Evolutionary conservation across 1,140 invertebrate species (phyloP).

Genomic region (Neodiprion lecontei): DNA sequence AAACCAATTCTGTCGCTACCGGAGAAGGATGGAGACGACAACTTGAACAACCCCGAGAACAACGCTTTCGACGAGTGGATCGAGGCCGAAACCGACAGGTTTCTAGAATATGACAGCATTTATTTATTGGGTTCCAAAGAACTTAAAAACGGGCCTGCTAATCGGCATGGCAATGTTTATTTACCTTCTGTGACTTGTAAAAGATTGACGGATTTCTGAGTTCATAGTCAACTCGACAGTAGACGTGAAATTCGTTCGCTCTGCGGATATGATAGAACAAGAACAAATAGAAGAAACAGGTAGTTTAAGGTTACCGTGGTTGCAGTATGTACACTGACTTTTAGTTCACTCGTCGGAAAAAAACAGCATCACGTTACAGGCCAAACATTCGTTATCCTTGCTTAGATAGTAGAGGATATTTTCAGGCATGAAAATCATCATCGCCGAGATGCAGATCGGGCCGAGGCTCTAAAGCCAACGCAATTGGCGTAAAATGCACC

Average conservation of each 20-base stretch:
- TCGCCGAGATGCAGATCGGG: constrained; percentile 49
- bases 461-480: constrained; percentile 46
- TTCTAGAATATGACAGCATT: constrained; percentile 69
- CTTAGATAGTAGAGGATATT: constrained; percentile 42
- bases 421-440: constrained; percentile 62
- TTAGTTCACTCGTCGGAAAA: constrained; percentile 55
- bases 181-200: not conserved
- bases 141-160: constrained; percentile 33
- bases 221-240: too few species aligned
- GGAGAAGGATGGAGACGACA: constrained; percentile 65
- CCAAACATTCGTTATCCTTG: constrained; percentile 51
- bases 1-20: constrained; percentile 66
- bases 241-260: too few species aligned
- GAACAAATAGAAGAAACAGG: too few species aligned
- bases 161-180: constrained; percentile 17
- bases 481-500: constrained; percentile 62
- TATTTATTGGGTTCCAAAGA: constrained; percentile 63
- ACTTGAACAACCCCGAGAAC: constrained; percentile 79
- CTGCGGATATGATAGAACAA: too few species aligned
- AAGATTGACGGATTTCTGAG: too few species aligned
- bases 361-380: constrained; percentile 56
- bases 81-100: constrained; percentile 54
- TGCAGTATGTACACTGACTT: constrained; percentile 36
- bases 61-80: constrained; percentile 60
- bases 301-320: too few species aligned